Base-by-base conservation (phyloP, 2,888 invertebrate genomes). In the Gymnosoma rotundatum region DNA sequence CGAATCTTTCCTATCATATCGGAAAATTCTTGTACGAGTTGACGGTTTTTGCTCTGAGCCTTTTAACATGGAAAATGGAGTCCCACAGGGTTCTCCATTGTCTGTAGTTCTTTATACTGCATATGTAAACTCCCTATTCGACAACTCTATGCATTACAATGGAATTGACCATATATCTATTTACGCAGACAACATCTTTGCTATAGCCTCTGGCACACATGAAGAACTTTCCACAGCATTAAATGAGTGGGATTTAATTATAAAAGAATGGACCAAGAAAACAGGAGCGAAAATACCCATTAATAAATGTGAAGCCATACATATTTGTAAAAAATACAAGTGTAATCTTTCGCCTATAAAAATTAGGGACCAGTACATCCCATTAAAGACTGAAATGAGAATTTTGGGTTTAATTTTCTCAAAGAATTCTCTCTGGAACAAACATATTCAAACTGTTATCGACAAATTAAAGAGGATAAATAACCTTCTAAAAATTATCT, bases 111-210 rank as follows among this genome's bases (percentile, higher is more conserved):
- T 78, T 10, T 78, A 58, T 42, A 38, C 20, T 21, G 48, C 36
- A 20, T 70, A 60, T 52, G 38, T 50, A 1, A 72, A 80, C 14
- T 73, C 75, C n/a, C 20, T 76, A 12, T 4, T 56, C 1, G 48
- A 58, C 9, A 25, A n/a, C 14, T 16, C 70, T 2, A 58, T 18
- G 54, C 36, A 36, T 12, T 18, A 18, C 9, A 25, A 21, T 12
- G 66, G 67, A 4, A 67, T 78, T 12, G 45, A 25, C 25, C 25
- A 25, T 25, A 25, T 25, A 69, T 78, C 73, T 6, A 60, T 73
- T 14, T 78, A 73, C 21, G 78, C 83, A 5, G 78, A 78, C 61
- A 82, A 82, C 21, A 66, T 76, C 21, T 82, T 76, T 60, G 60
- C 48, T 14, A 36, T 81, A 18, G 32, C 64, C 3, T 82, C 70